phyloP scores from a whole-genome alignment of 2,888 invertebrate genomes.

The Matsumyia berberina region DNA sequence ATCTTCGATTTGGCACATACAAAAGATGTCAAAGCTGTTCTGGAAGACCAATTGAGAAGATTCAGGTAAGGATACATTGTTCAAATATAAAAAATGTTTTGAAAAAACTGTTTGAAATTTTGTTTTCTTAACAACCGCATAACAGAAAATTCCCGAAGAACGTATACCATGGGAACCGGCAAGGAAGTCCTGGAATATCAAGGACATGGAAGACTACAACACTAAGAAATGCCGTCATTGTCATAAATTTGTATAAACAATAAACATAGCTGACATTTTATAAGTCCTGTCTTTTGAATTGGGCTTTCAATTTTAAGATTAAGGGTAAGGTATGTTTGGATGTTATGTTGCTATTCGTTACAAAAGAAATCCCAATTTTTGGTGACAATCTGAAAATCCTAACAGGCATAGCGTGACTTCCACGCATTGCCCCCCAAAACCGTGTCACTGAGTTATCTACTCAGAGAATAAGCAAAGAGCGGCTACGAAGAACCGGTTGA shows the following conservation, averaged over 20 bases:
- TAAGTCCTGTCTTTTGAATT: slow-evolving; percentile 12
- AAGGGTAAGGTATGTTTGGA: no score
- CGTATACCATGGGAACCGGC: slow-evolving; percentile 83
- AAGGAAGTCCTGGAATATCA: slow-evolving; percentile 81
- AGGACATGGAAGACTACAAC: slow-evolving; percentile 68
- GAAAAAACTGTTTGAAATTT: no score
- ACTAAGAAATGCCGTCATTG: slow-evolving; percentile 59
- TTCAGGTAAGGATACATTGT: slow-evolving; percentile 22
- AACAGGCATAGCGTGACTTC: no score
- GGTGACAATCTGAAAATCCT: no score
- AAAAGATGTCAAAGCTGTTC: slow-evolving; percentile 68
- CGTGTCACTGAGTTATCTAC: no score
- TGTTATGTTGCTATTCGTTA: no score
- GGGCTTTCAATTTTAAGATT: no score
- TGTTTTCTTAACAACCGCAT: slow-evolving; percentile 12
- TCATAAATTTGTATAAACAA: slow-evolving; percentile 48
- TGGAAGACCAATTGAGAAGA: slow-evolving; percentile 47
- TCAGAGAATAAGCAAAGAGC: no score
- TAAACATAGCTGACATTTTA: not conserved
- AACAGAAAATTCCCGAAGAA: slow-evolving; percentile 82
- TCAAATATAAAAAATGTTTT: slow-evolving; percentile 10
- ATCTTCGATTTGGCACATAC: slow-evolving; percentile 8
- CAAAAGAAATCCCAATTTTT: no score
- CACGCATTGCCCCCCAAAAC: no score
- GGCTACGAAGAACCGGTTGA: no score